phyloP scores from a whole-genome alignment of 1,140 invertebrate genomes.

The Eubasilissa regina region DNA sequence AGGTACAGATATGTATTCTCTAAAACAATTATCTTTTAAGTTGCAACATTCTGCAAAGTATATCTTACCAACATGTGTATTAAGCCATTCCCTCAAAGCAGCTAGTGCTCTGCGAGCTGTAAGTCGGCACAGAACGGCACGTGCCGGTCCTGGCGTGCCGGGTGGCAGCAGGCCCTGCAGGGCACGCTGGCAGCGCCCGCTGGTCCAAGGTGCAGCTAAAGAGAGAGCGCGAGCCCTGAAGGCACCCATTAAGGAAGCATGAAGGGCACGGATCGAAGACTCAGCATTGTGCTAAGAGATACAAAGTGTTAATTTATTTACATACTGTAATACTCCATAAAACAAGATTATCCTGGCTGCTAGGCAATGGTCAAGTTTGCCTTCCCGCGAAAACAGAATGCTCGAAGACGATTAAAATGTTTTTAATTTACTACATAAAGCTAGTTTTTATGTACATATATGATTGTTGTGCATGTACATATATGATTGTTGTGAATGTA shows the following conservation, averaged over 20 bases:
- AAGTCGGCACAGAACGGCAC: not conserved
- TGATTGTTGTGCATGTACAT: too few relatives aligned
- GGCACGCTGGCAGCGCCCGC: slow-evolving; percentile 12
- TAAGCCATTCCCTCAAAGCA: slow-evolving; percentile 1
- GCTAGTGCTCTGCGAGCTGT: not conserved
- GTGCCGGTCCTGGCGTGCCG: not conserved
- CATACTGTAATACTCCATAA: not conserved
- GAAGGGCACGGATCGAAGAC: not conserved
- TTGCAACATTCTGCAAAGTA: not conserved
- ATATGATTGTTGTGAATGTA: too few relatives aligned
- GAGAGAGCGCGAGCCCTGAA: slow-evolving; percentile 7
- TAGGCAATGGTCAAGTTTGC: too few relatives aligned
- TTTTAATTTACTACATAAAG: too few relatives aligned
- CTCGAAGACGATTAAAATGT: too few relatives aligned
- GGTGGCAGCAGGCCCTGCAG: slow-evolving; percentile 33
- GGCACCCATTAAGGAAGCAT: not conserved
- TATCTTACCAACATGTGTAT: not conserved
- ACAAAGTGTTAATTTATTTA: not conserved
- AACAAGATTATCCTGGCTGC: not conserved
- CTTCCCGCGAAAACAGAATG: too few relatives aligned
- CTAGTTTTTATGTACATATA: too few relatives aligned
- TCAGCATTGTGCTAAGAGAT: slow-evolving; percentile 2
- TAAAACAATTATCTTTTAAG: not conserved
- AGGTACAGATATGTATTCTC: too few relatives aligned
- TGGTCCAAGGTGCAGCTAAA: not conserved